Conservation (phyloP, 2,888 invertebrate species). For the Deroplatys truncata region DNA sequence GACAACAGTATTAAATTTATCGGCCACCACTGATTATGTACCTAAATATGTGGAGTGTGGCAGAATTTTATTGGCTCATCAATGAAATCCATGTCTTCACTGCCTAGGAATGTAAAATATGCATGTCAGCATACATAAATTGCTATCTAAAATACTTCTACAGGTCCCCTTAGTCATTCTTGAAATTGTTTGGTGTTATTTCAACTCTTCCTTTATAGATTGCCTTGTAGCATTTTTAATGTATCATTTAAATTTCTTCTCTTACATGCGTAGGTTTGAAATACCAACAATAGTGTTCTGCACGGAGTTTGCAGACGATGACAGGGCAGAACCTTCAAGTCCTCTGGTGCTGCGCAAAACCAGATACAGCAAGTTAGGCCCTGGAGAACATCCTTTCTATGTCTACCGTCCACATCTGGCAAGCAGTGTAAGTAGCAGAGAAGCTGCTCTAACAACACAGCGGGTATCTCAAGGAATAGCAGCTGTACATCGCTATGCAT, state of each 20-base stretch:
- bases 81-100: too few species aligned
- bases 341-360: slow-evolving; percentile 27
- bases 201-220: too few species aligned
- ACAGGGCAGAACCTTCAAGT: background rate
- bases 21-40: too few species aligned
- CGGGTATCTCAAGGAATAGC: slow-evolving; percentile 30
- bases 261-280: slow-evolving; percentile 12
- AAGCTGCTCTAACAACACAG: slow-evolving; percentile 18
- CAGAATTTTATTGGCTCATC: too few species aligned
- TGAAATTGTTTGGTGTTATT: too few species aligned
- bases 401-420: slow-evolving; percentile 22
- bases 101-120: too few species aligned
- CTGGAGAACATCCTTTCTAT: slow-evolving; percentile 8
- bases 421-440: background rate
- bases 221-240: too few species aligned
- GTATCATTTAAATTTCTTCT: background rate
- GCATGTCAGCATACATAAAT: too few species aligned
- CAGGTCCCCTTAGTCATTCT: too few species aligned
- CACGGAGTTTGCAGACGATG: slow-evolving; percentile 25
- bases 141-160: too few species aligned
- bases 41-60: too few species aligned
- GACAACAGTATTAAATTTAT: too few species aligned
- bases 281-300: slow-evolving; percentile 23
- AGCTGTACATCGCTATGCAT: slow-evolving; percentile 27
- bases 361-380: background rate